Base-by-base conservation (phyloP, 2,113 vertebrate genomes). In the Ia io region DNA sequence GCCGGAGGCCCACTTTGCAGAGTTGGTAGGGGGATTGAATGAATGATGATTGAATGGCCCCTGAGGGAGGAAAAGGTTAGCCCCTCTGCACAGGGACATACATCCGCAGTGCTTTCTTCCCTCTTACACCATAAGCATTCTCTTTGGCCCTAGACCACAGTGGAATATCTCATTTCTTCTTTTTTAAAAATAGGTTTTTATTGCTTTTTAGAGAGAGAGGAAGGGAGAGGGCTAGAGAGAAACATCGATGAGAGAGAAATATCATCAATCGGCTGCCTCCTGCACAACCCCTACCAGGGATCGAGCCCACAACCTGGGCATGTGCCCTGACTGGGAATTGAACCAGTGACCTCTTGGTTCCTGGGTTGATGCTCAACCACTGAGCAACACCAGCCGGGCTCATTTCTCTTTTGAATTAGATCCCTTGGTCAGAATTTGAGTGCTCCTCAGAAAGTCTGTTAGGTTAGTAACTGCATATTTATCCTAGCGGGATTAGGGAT, bases 71-170 rank as follows among this genome's bases (percentile, higher is more conserved):
- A 22, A 12, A 25, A 59, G 40, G 6, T 17, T 4, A 5, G 44
- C 28, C 6, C 22, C 0, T 6, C 35, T 37, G 25, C 7, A 4
- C 0, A 0, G 30, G 20, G 22, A 74, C 4, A 63, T 12, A 11
- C 3, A 0, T 0, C 9, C 1, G 0, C 32, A 0, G 1, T 13
- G 37, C 7, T 42, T 71, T n/a, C 63, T 42, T 42, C 44, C 78
- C 17, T 67, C 17, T 42, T 47, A 3, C 16, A 65, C 63, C 3
- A 0, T 3, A 22, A 6, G 10, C 23, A 1, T 63, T 22, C 12
- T 16, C 74, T 44, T 84, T 0, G 2, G 5, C 17, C 40, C 20
- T 22, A 56, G 1, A 11, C 23, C 42, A 28, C 18, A 9, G 40
- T 13, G 44, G 63, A 40, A 79, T 16, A 22, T 63, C 59, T 63